A percentile compares a stretch with the other conserved stretches of the same genome.
phyloP scores from a whole-genome alignment of 2,797 vertebrate species.

The Natrix natrix region DNA sequence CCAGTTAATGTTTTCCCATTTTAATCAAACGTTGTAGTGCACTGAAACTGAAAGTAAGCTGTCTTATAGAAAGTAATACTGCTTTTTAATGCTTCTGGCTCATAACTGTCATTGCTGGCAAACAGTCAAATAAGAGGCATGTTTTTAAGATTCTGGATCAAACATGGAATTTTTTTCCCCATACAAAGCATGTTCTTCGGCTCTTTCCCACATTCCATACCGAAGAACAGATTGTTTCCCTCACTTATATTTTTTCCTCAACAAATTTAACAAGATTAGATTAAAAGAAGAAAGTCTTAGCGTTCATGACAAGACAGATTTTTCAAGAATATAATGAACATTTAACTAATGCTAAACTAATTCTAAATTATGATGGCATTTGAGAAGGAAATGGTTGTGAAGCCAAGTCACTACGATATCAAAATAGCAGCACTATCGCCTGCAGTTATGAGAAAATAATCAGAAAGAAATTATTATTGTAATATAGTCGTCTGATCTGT shows the following conservation, averaged over 20 bases:
- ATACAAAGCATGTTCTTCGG: not conserved
- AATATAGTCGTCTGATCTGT: not conserved
- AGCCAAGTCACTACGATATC: not conserved
- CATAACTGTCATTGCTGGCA: not conserved
- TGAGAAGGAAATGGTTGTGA: not conserved
- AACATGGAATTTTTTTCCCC: not conserved
- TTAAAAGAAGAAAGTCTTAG: not conserved
- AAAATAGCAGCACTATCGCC: fast-evolving
- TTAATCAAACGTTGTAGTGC: not conserved
- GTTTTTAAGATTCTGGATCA: not conserved
- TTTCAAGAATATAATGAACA: not conserved
- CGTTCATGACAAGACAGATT: not conserved
- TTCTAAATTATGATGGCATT: not conserved
- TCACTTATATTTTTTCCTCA: not conserved
- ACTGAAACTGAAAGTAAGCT: not conserved
- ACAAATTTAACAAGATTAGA: not conserved
- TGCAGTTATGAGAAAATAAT: not conserved
- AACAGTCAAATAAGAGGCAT: not conserved
- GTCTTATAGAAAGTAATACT: not conserved
- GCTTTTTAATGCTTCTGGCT: not conserved
- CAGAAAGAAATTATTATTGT: not conserved
- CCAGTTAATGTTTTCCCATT: not conserved
- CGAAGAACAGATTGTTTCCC: not conserved
- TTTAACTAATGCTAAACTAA: not conserved
- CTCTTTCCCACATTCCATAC: not conserved